Base-by-base conservation (phyloP, 1,140 invertebrate genomes). In the Drosophila guanche region DNA sequence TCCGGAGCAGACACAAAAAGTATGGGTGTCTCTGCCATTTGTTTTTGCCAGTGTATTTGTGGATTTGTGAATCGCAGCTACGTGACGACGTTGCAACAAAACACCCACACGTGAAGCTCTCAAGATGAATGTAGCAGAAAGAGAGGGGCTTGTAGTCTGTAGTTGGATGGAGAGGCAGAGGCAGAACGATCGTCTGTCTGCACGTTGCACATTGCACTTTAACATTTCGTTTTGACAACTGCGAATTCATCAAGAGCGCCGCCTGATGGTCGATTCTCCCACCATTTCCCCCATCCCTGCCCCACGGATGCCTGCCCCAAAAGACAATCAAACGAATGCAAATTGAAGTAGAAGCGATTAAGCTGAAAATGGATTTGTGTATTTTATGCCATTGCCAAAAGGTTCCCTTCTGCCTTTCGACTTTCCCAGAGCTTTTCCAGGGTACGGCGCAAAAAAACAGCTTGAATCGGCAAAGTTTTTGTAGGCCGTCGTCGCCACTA, bases 331-430 rank as follows among this genome's bases (percentile, higher is more conserved):
- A 76, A 76, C 73, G 73, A 75, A 75, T 75, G 73, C 73, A 76
- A 76, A 76, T 76, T 76, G 73, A 76, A 76, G 73, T 76, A 75
- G 73, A 76, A 76, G 73, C 71, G 73, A 76, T 76, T 76, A 76
- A 76, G 73, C 73, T 76, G 73, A 76, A 76, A 76, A 76, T 76
- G 73, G 73, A 76, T 76, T 76, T 76, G 73, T 76, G 73, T 76
- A 76, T 73, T 76, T 76, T 76, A 75, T 76, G 73, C 62, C 73
- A 76, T 76, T 76, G 73, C 61, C 71, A 74, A 74, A 75, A 74
- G 72, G 71, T 75, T 67, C 27, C 42, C 12, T n/a, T 14, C 40
- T 29, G 3, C 29, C 62, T 42, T 46, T 52, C 41, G 40, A 7
- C 46, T 55, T 62, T 53, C 40, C 7, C 25, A 37, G 8, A 10